Evolutionary conservation across 2,797 vertebrate species (phyloP).

Genomic region (Sebastes jordani): DNA sequence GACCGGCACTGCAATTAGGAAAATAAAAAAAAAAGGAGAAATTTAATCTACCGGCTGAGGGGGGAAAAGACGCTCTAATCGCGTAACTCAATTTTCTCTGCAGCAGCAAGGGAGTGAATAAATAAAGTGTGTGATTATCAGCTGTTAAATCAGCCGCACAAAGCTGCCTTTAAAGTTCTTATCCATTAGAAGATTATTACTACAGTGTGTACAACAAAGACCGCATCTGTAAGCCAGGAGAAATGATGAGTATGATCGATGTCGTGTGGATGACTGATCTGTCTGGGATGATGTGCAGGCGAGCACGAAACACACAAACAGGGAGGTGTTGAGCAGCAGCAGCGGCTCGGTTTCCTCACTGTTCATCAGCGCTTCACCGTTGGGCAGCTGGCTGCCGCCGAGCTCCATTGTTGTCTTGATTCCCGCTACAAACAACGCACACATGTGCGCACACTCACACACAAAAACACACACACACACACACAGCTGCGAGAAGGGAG

Average conservation of each 20-base stretch:
- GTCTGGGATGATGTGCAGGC: conserved; percentile 18
- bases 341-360: conserved; percentile 23
- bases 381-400: conserved; percentile 57
- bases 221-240: conserved; percentile 10
- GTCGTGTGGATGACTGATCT: conserved; percentile 40
- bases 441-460: background rate
- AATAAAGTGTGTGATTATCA: conserved; percentile 49
- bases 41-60: conserved; percentile 17
- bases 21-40: conserved; percentile 4
- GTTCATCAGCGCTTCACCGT: conserved; percentile 38
- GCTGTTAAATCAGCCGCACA: conserved; percentile 36
- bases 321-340: conserved; percentile 32
- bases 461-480: conserved; percentile 1
- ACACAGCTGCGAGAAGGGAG: conserved; percentile 41
- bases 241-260: conserved; percentile 30
- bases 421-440: background rate
- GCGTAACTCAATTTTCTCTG: conserved; percentile 21
- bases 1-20: conserved; percentile 83
- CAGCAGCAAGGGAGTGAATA: conserved; percentile 10
- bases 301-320: conserved; percentile 1
- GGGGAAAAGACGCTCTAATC: conserved; percentile 2
- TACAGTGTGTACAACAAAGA: background rate
- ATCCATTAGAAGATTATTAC: conserved; percentile 22
- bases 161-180: conserved; percentile 25
- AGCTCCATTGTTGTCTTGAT: conserved; percentile 45